A percentile compares a stretch with the other conserved stretches of the same genome.
phyloP scores from a whole-genome alignment of 2,797 vertebrate species.

The Dromococcyx pavoninus region DNA sequence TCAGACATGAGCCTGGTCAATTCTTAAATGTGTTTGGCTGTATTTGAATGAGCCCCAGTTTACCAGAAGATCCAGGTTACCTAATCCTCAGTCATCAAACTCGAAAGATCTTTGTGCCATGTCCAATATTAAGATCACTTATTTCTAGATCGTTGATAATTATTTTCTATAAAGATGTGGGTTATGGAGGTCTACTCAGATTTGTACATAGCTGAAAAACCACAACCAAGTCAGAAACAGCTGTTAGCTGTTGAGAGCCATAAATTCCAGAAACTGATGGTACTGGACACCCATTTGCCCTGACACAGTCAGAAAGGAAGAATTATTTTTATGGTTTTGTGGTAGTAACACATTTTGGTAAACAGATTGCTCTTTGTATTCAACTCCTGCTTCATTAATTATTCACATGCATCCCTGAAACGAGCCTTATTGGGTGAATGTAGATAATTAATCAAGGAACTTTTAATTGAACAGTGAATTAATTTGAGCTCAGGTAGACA shows the following conservation, averaged over 20 bases:
- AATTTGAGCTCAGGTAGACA: neutral
- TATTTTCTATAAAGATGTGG: neutral
- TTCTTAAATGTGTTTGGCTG: neutral
- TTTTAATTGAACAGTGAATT: slow-evolving; percentile 33
- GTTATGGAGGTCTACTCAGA: neutral
- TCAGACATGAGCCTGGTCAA: neutral
- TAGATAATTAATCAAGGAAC: neutral
- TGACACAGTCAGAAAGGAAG: neutral
- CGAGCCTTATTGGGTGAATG: neutral
- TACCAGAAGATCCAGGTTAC: neutral
- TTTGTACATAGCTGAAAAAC: neutral
- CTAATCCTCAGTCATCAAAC: neutral
- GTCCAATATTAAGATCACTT: neutral
- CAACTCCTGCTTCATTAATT: neutral
- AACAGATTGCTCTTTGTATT: neutral
- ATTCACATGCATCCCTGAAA: neutral
- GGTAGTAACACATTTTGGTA: neutral
- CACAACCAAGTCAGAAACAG: neutral
- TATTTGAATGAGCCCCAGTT: neutral
- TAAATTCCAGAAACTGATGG: neutral
- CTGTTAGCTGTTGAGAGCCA: neutral
- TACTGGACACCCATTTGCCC: neutral
- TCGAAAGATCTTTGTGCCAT: neutral
- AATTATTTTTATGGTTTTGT: neutral
- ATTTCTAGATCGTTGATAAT: neutral